Conservation (phyloP, 2,888 invertebrate genomes). For the Diaphora mendica region DNA sequence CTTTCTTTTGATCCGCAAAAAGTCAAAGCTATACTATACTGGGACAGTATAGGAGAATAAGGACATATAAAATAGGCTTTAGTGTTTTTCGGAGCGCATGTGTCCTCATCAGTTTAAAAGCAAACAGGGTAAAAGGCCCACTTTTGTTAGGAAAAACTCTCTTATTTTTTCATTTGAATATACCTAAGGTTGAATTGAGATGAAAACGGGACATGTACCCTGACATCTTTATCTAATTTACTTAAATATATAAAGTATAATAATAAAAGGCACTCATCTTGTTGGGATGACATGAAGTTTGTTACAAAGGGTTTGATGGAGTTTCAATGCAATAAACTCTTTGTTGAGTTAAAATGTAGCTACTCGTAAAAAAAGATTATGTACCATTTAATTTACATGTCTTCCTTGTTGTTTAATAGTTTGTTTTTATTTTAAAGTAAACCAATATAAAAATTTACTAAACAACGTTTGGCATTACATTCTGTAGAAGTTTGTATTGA, state of each 20-base stretch:
- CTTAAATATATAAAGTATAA: conserved; percentile 8
- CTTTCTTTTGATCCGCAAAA: conserved; percentile 7
- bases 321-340: neutral
- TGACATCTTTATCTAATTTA: conserved; percentile 17
- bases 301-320: neutral
- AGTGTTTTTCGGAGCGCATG: conserved; percentile 12
- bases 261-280: neutral
- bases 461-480: too few species aligned
- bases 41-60: neutral
- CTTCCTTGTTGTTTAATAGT: too few species aligned
- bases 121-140: conserved; percentile 23
- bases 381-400: too few species aligned
- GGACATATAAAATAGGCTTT: conserved; percentile 18
- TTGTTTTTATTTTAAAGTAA: too few species aligned
- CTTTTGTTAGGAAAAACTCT: conserved; percentile 18
- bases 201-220: conserved; percentile 12
- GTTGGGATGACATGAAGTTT: neutral
- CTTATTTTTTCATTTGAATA: conserved; percentile 28
- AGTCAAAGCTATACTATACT: conserved; percentile 9
- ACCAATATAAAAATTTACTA: too few species aligned
- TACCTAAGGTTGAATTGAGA: conserved; percentile 26
- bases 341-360: neutral
- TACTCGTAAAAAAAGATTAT: neutral
- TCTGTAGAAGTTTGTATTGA: too few species aligned
- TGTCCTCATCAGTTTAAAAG: conserved; percentile 33